Base-by-base conservation (phyloP, 2,797 vertebrate species). In the Acridotheres tristis region DNA sequence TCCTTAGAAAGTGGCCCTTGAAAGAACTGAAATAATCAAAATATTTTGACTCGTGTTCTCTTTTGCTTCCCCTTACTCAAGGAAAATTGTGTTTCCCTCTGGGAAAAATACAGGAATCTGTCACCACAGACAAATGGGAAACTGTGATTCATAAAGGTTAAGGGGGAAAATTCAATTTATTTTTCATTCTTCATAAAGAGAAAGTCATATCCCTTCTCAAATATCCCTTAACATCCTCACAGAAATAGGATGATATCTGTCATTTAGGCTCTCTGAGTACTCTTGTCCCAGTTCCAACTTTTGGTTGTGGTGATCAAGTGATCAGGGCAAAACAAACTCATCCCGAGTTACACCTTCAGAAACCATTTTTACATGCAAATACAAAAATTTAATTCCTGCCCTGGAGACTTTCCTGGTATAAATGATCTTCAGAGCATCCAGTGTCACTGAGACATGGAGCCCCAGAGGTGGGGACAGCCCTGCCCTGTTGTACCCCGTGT, bases 111-210 rank as follows among this genome's bases (percentile, higher is more conserved):
- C 16, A 67, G 57, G 77, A 89, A 82, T 83, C 59, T 80, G 67
- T 90, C 84, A 79, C 71, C 48, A 74, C 53, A 91, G 74, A 85
- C 67, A 74, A 89, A 90, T 71, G 77, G n/a, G 63, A 88, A 85
- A 53, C 74, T 71, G 18, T 72, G 72, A 80, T 89, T 94, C 54
- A 40, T 89, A 77, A 90, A 89, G 63, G 77, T 85, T 95, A 87
- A 57, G 14, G 34, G 54, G 38, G 83, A 92, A 91, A 90, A 89
- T 77, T 62, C 63, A 74, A 71, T 92, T 87, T 90, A 9, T 67
- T 95, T 94, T 79, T 93, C 47, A 47, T 61, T 87, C 71, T 76
- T 95, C 55, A 59, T 87, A 55, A 80, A 62, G 36, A 72, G 82
- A 68, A 83, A 79, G 55, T 53, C 27, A 34, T 71, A 66, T 73